Conservation (phyloP, 2,888 invertebrate species). For the Trissolcus brochymenae region DNA sequence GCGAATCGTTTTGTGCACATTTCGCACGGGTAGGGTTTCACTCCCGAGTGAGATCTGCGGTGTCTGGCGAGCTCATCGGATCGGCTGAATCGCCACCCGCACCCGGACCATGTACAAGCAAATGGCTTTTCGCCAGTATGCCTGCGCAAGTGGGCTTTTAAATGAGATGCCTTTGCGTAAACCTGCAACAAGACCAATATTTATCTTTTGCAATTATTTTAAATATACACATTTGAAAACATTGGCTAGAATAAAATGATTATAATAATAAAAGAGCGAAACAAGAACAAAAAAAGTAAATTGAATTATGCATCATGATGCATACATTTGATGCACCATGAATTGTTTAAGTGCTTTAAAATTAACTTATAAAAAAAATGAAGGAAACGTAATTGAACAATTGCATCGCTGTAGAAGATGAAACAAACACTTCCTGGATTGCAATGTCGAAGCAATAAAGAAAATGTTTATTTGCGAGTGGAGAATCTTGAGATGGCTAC, state of each 20-base stretch:
- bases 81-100: constrained; percentile 94
- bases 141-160: constrained; percentile 90
- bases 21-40: constrained; percentile 93
- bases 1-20: constrained; percentile 94
- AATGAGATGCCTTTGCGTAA: constrained; percentile 93
- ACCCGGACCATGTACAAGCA: constrained; percentile 86
- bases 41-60: constrained; percentile 94
- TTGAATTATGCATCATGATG: background rate
- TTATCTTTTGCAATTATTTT: background rate
- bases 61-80: constrained; percentile 96
- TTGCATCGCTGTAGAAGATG: background rate
- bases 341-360: constrained; percentile 5
- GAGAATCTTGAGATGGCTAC: constrained; percentile 56
- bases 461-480: constrained; percentile 20
- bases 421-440: constrained; percentile 18
- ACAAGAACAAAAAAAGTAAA: background rate
- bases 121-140: constrained; percentile 90
- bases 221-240: background rate
- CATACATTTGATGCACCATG: constrained; percentile 8
- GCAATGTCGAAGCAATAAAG: constrained; percentile 24
- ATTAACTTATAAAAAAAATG: constrained; percentile 37
- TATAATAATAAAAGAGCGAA: background rate
- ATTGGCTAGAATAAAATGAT: background rate
- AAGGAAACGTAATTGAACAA: constrained; percentile 32
- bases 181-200: constrained; percentile 78